Evolutionary conservation across 2,888 invertebrate species (phyloP), one percentile per base, ranked within the genome.

Genomic region (Andricus quercusramuli): DNA sequence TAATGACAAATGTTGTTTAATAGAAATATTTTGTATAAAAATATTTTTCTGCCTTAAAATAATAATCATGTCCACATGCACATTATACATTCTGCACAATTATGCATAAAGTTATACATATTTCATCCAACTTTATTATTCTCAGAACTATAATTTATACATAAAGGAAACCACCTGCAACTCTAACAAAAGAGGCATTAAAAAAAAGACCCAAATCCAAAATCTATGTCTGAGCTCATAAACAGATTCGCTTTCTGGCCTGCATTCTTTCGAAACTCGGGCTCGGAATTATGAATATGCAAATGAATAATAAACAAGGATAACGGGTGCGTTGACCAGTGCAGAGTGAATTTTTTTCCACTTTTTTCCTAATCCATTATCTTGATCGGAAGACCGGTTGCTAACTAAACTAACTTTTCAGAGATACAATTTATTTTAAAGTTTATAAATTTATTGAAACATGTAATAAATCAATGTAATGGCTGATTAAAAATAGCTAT

Each of bases 291-390:
- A 76, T 76, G 32, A 76, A 76, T 76, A 76, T 76, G 76, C 76
- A 76, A 76, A 76, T 76, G 56, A 62, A 56, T 47, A 74, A 56
- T 74, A 74, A 56, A 56, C 20, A 76, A 56, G 76, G 76, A 76
- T 76, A 76, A 62, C 76, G 22, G 76, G 76, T 56, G 76, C 56
- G 62, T 76, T 76, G 76, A 76, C 76, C 76, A 76, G 37, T 41
- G 56, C n/a, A 76, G 59, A 37, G 56, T 29, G 9, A 47, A 56
- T 13, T 41, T 66, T 66, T 66, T 41, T 66, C 3, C 41, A 32
- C 22, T 66, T n/a, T 66, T 66, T 20, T 37, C 2, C n/a, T 41
- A 41, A 67, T 41, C 67, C 67, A 67, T 68, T 68, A 44, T 47
- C 68, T 9, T 22, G 47, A 17, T 68, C 17, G 47, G 68, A 47